Percentiles rank a stretch among this genome's conserved stretches.
These are phyloP conservation scores for Aphodius granarius DNA, from an alignment of 2,888 invertebrate species.

Conservation along the genomic window DNA sequence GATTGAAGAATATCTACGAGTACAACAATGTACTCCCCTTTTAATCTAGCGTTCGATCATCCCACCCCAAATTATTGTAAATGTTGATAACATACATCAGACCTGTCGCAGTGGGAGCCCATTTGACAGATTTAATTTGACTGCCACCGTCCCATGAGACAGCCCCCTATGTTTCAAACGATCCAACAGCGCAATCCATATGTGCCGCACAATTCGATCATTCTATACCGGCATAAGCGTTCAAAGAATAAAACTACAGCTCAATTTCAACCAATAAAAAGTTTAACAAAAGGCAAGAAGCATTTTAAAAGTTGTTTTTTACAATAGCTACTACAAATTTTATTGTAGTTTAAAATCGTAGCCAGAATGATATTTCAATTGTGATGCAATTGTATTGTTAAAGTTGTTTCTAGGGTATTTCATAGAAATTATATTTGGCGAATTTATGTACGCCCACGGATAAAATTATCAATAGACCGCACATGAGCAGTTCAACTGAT, in stretches of 20 bases:
- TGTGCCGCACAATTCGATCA: not conserved
- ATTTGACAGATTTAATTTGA: conserved; percentile 33
- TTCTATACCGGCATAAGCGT: not conserved
- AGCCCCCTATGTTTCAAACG: conserved; percentile 8
- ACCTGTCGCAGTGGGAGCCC: conserved; percentile 40
- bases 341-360: too few species aligned
- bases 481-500: conserved; percentile 22
- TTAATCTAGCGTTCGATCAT: conserved; percentile 51
- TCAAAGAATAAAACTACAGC: not conserved
- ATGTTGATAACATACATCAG: conserved; percentile 46
- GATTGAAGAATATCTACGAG: conserved; percentile 1
- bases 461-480: conserved; percentile 21
- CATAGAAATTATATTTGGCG: not conserved
- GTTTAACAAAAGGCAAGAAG: not conserved
- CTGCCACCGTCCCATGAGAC: conserved; percentile 29
- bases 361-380: too few species aligned
- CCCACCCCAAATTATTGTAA: conserved; percentile 44
- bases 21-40: conserved; percentile 36
- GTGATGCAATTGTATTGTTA: too few species aligned
- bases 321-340: not conserved
- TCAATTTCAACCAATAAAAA: not conserved
- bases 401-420: not conserved
- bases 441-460: conserved; percentile 23
- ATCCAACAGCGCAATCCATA: conserved; percentile 5
- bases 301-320: not conserved